These are phyloP conservation scores for Oikopleura dioica DNA, from an alignment of 23 tunicate species.

Conservation along the genomic window DNA sequence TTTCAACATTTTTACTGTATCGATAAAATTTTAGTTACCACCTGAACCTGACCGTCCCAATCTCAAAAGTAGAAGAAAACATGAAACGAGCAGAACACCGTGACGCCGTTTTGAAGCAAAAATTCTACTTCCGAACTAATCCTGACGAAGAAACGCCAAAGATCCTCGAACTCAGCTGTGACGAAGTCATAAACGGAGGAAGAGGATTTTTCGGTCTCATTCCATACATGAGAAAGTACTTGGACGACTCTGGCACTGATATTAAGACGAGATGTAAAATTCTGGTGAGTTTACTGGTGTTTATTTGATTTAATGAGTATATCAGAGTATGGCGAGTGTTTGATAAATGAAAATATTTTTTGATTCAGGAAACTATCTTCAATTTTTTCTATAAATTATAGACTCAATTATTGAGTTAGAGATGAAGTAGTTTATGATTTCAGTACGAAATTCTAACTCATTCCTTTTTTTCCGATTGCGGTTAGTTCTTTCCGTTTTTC, in stretches of 20 bases:
- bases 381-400: too few relatives aligned
- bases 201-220: conserved; percentile 65
- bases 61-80: conserved; percentile 45
- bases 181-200: conserved; percentile 15
- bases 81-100: conserved; percentile 58
- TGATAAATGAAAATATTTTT: too few relatives aligned
- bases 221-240: conserved; percentile 41
- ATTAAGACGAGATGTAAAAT: conserved; percentile 75
- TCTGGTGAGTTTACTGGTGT: conserved; percentile 15
- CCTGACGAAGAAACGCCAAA: neutral
- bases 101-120: conserved; percentile 42
- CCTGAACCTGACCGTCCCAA: neutral
- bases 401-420: too few relatives aligned
- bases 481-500: too few relatives aligned
- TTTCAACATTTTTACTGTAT: too few relatives aligned
- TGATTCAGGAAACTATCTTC: too few relatives aligned
- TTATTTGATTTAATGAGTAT: too few relatives aligned
- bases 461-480: too few relatives aligned
- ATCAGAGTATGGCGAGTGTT: too few relatives aligned
- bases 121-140: conserved; percentile 31
- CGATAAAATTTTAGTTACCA: neutral
- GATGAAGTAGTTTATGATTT: too few relatives aligned
- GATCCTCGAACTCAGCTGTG: neutral
- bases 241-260: conserved; percentile 65
- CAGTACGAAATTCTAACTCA: too few relatives aligned